Conservation (phyloP, 2,113 vertebrate genomes). For the Paradoxurus hermaphroditus region DNA sequence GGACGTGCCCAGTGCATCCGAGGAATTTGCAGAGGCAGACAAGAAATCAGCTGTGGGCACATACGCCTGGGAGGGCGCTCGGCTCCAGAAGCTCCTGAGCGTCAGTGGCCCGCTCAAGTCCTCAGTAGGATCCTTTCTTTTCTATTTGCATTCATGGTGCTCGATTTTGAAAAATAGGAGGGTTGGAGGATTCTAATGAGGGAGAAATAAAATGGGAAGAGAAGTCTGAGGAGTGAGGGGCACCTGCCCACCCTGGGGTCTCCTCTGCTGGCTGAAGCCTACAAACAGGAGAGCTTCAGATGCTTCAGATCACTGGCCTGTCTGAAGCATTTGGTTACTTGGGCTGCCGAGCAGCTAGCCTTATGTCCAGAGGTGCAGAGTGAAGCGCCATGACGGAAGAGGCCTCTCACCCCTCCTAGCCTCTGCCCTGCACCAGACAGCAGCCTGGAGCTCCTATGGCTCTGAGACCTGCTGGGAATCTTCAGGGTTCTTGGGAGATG, state of each 20-base stretch:
- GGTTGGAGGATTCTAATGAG: neutral
- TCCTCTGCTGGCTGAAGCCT: neutral
- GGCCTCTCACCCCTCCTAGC: neutral
- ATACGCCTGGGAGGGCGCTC: accelerated
- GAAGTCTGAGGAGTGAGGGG: neutral
- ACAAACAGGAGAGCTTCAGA: neutral
- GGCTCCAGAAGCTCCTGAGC: neutral
- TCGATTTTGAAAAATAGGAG: neutral
- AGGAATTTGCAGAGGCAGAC: neutral
- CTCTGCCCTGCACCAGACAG: neutral
- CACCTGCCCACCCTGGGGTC: neutral
- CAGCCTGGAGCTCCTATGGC: neutral
- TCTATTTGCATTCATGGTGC: too few species aligned
- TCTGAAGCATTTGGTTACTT: neutral
- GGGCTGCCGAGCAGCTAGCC: neutral
- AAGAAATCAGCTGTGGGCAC: neutral
- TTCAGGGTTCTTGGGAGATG: neutral
- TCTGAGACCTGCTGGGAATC: neutral
- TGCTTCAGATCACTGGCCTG: accelerated
- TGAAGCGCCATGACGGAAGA: too few species aligned
- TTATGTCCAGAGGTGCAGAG: neutral
- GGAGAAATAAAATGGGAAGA: neutral
- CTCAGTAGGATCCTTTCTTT: neutral
- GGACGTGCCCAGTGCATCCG: accelerated
- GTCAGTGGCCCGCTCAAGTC: neutral